phyloP scores from a whole-genome alignment of 2,113 vertebrate species.

The Xenopus laevis region DNA sequence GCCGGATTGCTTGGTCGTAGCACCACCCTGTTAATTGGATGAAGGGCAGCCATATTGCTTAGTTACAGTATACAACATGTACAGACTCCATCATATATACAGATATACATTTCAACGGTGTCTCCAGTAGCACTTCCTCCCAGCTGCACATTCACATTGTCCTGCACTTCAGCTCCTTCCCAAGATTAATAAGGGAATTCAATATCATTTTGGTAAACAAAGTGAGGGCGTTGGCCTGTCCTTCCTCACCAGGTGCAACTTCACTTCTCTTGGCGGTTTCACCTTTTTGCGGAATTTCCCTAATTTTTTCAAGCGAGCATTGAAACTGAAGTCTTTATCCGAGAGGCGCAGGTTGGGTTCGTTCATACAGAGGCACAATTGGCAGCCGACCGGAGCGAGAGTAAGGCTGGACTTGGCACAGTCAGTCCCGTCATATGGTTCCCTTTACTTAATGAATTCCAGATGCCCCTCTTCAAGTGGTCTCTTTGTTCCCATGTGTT shows the following conservation, averaged over 20 bases:
- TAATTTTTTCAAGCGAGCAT: slow-evolving; percentile 54
- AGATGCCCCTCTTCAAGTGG: slow-evolving; percentile 46
- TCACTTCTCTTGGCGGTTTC: slow-evolving; percentile 44
- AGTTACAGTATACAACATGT: too few relatives aligned
- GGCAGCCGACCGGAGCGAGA: slow-evolving; percentile 48
- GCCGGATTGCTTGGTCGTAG: too few relatives aligned
- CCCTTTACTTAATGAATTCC: slow-evolving; percentile 45
- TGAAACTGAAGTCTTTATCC: slow-evolving; percentile 31
- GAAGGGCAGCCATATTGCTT: too few relatives aligned
- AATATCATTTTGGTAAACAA: neutral
- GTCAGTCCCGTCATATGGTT: slow-evolving; percentile 27
- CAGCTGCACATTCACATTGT: neutral
- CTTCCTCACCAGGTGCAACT: slow-evolving; percentile 15
- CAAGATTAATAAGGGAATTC: neutral
- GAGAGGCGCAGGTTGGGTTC: slow-evolving; percentile 46
- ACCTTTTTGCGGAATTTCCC: slow-evolving; percentile 51
- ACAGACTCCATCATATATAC: too few relatives aligned
- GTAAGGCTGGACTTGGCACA: slow-evolving; percentile 16
- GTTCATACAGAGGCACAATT: slow-evolving; percentile 45
- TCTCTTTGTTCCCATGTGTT: slow-evolving; percentile 42
- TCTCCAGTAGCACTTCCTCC: neutral
- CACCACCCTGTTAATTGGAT: too few relatives aligned
- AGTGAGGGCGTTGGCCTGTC: neutral
- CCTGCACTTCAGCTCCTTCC: too few relatives aligned
- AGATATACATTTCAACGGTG: too few relatives aligned